Evolutionary conservation across 2,888 invertebrate species (phyloP).

Genomic region (Ecliptopera silaceata): DNA sequence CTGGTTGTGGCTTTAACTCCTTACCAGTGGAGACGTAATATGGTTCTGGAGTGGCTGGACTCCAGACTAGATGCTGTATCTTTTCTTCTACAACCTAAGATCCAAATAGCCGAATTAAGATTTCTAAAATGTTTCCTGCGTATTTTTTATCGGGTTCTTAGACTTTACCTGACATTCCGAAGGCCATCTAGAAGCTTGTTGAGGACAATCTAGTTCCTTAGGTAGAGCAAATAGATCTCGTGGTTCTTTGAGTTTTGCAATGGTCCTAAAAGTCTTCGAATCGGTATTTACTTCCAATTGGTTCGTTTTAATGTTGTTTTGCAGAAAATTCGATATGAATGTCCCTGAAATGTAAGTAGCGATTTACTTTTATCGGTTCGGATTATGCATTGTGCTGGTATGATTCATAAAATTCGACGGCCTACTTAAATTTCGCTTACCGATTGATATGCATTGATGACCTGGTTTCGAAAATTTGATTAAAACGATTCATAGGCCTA

Average conservation of each 20-base stretch:
- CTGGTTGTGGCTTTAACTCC: slow-evolving; percentile 92
- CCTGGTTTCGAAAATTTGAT: slow-evolving; percentile 40
- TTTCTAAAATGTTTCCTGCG: not conserved
- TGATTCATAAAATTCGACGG: slow-evolving; percentile 14
- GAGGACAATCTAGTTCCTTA: slow-evolving; percentile 87
- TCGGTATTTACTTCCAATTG: slow-evolving; percentile 87
- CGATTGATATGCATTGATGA: slow-evolving; percentile 39
- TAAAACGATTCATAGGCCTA: slow-evolving; percentile 31
- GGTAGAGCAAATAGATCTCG: slow-evolving; percentile 88
- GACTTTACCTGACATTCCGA: slow-evolving; percentile 91
- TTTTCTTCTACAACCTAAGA: slow-evolving; percentile 91
- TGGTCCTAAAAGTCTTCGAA: slow-evolving; percentile 84
- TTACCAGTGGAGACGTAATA: slow-evolving; percentile 90
- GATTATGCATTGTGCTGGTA: slow-evolving; percentile 7
- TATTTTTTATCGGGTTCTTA: slow-evolving; percentile 7
- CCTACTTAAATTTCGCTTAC: slow-evolving; percentile 23
- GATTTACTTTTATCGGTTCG: slow-evolving; percentile 13
- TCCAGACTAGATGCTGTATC: slow-evolving; percentile 89
- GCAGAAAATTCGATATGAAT: slow-evolving; percentile 85
- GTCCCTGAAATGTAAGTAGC: slow-evolving; percentile 65
- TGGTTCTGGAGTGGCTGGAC: slow-evolving; percentile 89
- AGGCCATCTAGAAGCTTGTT: slow-evolving; percentile 93
- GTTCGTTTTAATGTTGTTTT: slow-evolving; percentile 86
- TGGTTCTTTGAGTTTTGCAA: slow-evolving; percentile 86
- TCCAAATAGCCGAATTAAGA: not conserved